Evolutionary conservation across 1,140 invertebrate genomes (phyloP).

Genomic region (Chymomyza costata): DNA sequence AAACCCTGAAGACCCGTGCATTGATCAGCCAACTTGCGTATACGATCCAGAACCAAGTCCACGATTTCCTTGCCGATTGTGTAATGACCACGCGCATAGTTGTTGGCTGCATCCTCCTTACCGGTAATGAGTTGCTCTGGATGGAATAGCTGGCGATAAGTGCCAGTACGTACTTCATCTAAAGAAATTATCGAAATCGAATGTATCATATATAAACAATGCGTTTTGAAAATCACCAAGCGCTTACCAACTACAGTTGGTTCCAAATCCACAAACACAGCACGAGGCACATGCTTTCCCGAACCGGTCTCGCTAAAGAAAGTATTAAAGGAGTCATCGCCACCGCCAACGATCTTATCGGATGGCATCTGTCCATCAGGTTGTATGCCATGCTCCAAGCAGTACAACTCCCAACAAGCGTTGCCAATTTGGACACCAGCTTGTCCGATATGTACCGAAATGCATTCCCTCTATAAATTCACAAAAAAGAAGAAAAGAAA

Average conservation of each 20-base stretch:
- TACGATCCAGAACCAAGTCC: conserved; percentile 85
- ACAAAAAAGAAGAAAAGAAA: too few species aligned
- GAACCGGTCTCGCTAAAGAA: conserved; percentile 89
- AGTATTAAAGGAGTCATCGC: conserved; percentile 87
- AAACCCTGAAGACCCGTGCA: conserved; percentile 89
- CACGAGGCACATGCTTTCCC: conserved; percentile 83
- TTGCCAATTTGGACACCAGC: conserved; percentile 94
- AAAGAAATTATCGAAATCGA: conserved; percentile 27
- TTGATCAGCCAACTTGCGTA: conserved; percentile 85
- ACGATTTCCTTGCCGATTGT: conserved; percentile 92
- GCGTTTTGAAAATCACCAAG: background rate
- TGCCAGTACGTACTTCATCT: conserved; percentile 84
- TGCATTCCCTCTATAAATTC: conserved; percentile 86
- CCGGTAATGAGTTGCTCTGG: conserved; percentile 85
- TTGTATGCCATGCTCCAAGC: conserved; percentile 92
- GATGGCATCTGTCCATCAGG: conserved; percentile 91
- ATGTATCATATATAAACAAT: conserved; percentile 6
- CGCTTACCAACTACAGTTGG: conserved; percentile 82
- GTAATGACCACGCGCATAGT: conserved; percentile 90
- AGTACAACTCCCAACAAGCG: conserved; percentile 91
- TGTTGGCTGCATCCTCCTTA: conserved; percentile 89
- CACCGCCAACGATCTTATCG: conserved; percentile 81
- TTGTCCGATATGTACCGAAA: conserved; percentile 91
- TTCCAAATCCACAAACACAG: conserved; percentile 82
- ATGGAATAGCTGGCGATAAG: conserved; percentile 84